Evolutionary conservation across 2,113 vertebrate genomes (phyloP), one percentile per base, ranked within the genome.

Genomic region (Spea bombifrons): DNA sequence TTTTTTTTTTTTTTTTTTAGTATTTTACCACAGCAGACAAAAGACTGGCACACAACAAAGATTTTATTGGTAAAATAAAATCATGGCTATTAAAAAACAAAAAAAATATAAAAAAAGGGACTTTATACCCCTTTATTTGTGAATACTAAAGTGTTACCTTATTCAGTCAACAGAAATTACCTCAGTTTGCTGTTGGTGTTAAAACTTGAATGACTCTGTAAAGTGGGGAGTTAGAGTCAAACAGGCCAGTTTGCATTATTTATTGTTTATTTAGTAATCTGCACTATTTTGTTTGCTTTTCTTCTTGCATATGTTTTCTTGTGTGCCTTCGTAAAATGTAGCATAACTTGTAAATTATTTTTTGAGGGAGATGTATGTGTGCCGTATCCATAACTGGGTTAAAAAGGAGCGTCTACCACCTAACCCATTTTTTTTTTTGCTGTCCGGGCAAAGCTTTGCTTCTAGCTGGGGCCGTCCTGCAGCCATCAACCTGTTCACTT

Each of bases 251-350:
- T 68, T 61, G 46, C 77, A 80, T 79, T 78, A 73, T 78, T 44
- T 70, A 45, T 71, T 73, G 66, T 69, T 79, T 74, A 73, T 74
- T 59, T 80, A 74, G 71, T 68, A 55, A 73, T 74, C 64, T 80
- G 77, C 77, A 80, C 77, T 80, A 66, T 80, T 80, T 47, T 64
- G 16, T 52, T 71, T 68, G 45, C 8, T 50, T 50, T 30, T 30
- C 17, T 48, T 59, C 46, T 70, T 70, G 53, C 75, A 71, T 76
- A 76, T 68, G 52, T 48, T 77, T 80, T 74, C 78, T 67, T 67
- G 78, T 80, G 77, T 80, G 78, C 78, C 78, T 80, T 80, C 78
- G 59, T 68, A 80, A 80, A 73, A 80, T 80, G 78, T 80, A 80
- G 78, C 78, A 80, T 80, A 61, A 49, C 53, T 7, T 61, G 16